Conservation (phyloP, 2,113 vertebrate species). For the Lathamus discolor region DNA sequence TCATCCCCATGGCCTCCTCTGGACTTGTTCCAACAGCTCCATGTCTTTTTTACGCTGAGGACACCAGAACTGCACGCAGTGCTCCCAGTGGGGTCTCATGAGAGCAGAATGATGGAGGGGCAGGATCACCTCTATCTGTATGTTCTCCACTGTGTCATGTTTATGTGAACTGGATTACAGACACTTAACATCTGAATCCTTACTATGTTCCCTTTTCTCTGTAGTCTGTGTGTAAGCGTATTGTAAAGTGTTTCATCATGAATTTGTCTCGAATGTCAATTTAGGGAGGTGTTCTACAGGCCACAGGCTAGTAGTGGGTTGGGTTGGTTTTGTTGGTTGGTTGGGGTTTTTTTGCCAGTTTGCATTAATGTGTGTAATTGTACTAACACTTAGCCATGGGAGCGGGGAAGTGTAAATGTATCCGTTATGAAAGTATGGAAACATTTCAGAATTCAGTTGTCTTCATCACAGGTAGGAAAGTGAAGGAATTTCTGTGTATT, state of each 20-base stretch:
- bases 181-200: neutral
- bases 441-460: neutral
- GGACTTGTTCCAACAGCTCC: neutral
- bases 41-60: neutral
- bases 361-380: neutral
- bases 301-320: neutral
- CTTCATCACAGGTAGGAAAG: rapidly evolving
- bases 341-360: neutral
- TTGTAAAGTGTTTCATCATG: neutral
- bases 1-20: neutral
- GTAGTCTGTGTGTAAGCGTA: neutral
- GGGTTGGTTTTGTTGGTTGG: neutral
- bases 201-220: neutral
- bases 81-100: neutral
- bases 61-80: neutral
- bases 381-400: neutral
- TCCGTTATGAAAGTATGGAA: neutral
- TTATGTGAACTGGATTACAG: neutral
- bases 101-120: neutral
- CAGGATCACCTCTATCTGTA: neutral
- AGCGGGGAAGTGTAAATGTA: neutral
- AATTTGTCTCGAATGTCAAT: neutral
- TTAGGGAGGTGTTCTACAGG: neutral
- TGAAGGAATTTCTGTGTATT: neutral
- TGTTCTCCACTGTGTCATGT: neutral